Conservation (phyloP, 2,797 vertebrate species). For the Neopelma chrysocephalum region DNA sequence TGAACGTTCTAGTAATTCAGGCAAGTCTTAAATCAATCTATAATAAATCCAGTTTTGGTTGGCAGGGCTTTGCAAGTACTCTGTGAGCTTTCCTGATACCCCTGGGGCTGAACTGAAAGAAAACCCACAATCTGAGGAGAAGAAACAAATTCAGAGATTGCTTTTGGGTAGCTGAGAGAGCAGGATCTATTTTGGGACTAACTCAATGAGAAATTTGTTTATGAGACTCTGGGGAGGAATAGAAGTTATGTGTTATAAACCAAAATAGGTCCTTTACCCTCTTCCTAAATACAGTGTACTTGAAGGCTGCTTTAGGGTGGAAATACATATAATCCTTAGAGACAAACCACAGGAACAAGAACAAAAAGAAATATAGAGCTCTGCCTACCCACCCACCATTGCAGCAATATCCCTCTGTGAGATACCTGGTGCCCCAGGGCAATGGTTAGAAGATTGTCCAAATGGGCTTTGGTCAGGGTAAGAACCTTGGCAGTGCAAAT, state of each 20-base stretch:
- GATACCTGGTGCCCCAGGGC: rapidly evolving
- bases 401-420: neutral
- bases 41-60: slow-evolving; percentile 29
- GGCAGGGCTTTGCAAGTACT: slow-evolving; percentile 11
- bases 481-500: neutral
- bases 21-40: slow-evolving; percentile 9
- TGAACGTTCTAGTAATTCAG: slow-evolving; percentile 8
- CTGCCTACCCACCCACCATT: neutral
- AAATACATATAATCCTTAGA: neutral
- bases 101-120: neutral
- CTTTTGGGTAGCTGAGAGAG: neutral
- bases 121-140: neutral
- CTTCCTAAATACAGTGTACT: neutral
- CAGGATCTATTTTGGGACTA: slow-evolving; percentile 38
- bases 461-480: neutral
- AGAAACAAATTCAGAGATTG: slow-evolving; percentile 11
- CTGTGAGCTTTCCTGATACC: neutral
- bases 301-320: neutral
- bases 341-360: neutral
- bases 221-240: slow-evolving; percentile 27
- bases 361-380: neutral
- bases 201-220: slow-evolving; percentile 50
- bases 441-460: neutral
- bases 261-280: slow-evolving; percentile 34
- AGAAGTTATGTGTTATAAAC: slow-evolving; percentile 14